A percentile compares a stretch with the other conserved stretches of the same genome.
phyloP scores from a whole-genome alignment of 1,140 invertebrate species.

The Drosophila truncata region DNA sequence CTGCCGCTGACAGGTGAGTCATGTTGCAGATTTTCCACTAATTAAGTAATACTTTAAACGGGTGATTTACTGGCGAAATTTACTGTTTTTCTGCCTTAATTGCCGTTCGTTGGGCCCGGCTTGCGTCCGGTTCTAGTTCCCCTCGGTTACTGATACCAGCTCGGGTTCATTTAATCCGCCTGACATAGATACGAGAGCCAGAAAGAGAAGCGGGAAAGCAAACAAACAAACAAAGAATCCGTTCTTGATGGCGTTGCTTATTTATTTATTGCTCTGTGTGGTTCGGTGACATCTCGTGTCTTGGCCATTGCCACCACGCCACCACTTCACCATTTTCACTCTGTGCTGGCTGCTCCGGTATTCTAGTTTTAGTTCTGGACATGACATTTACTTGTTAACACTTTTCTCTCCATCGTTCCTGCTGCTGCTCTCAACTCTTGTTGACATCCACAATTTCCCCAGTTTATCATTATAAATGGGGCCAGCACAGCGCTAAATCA shows the following conservation, averaged over 20 bases:
- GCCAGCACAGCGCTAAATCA: background rate
- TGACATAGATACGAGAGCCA: slow-evolving; percentile 57
- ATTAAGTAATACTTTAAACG: slow-evolving; percentile 59
- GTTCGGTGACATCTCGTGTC: slow-evolving; percentile 62
- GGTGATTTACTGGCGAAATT: background rate
- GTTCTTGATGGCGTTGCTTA: slow-evolving; percentile 61
- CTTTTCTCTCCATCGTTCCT: slow-evolving; percentile 53
- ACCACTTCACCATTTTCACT: slow-evolving; percentile 1
- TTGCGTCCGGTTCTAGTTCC: slow-evolving; percentile 56
- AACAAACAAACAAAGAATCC: slow-evolving; percentile 52
- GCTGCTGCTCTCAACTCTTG: slow-evolving; percentile 32
- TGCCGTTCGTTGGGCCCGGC: slow-evolving; percentile 10
- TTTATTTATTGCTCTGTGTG: slow-evolving; percentile 79
- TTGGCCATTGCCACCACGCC: slow-evolving; percentile 41
- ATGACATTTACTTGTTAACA: slow-evolving; percentile 78
- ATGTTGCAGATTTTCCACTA: slow-evolving; percentile 38
- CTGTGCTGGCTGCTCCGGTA: slow-evolving; percentile 22
- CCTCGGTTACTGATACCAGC: slow-evolving; percentile 50
- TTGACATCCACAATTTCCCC: slow-evolving; percentile 57
- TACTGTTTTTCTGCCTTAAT: slow-evolving; percentile 28
- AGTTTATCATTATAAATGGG: slow-evolving; percentile 36
- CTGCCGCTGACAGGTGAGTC: slow-evolving; percentile 28
- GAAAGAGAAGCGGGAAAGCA: slow-evolving; percentile 23
- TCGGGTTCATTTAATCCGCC: slow-evolving; percentile 55
- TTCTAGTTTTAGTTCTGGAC: slow-evolving; percentile 47